Percentiles rank a stretch among this genome's conserved stretches.
These are phyloP conservation scores for Paracanthobrama guichenoti DNA, from an alignment of 2,113 vertebrate genomes.

Conservation along the genomic window DNA sequence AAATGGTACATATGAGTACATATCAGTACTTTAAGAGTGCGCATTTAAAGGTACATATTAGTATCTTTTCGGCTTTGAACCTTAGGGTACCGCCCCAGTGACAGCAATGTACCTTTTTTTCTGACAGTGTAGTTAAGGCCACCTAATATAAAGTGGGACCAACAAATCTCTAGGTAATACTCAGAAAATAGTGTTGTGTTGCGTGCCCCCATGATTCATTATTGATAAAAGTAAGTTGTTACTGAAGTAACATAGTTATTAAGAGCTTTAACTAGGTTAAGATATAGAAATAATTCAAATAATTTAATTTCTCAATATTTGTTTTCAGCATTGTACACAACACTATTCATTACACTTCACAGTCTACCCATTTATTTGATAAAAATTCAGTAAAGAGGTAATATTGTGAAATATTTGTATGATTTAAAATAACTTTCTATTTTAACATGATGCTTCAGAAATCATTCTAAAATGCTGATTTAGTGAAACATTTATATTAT, in stretches of 20 bases:
- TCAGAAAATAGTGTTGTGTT: too few relatives aligned
- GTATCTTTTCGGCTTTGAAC: too few relatives aligned
- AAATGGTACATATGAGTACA: too few relatives aligned
- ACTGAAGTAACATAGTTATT: not conserved
- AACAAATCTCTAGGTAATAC: not conserved
- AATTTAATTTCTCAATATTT: too few relatives aligned
- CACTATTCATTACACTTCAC: not conserved
- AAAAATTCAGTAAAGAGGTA: not conserved
- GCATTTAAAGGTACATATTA: too few relatives aligned
- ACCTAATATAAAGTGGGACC: too few relatives aligned
- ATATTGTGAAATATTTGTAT: too few relatives aligned
- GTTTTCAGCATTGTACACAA: not conserved
- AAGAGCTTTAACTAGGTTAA: too few relatives aligned
- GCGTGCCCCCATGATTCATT: not conserved
- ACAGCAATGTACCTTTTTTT: too few relatives aligned
- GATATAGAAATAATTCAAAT: not conserved
- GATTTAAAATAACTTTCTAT: not conserved
- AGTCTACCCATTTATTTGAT: not conserved
- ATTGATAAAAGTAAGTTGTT: not conserved
- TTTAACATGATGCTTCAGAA: not conserved
- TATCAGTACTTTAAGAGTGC: too few relatives aligned
- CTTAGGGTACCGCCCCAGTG: too few relatives aligned
- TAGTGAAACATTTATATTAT: not conserved
- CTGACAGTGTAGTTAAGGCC: too few relatives aligned
- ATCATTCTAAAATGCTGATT: not conserved